These are phyloP conservation scores for Caenorhabditis macrosperma DNA, from an alignment of 2,888 invertebrate species.

Conservation along the genomic window DNA sequence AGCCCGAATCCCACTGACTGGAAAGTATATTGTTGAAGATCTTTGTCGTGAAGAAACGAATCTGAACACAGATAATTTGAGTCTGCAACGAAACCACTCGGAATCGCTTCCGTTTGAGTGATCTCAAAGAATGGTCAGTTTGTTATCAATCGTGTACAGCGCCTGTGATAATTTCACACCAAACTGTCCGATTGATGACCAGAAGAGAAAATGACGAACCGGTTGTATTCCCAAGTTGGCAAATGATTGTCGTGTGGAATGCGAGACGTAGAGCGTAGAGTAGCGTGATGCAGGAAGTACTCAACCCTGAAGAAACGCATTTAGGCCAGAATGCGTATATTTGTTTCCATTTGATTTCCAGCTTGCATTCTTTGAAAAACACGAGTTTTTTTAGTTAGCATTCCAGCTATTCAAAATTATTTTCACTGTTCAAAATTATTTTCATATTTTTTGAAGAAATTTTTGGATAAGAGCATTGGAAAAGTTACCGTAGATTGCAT, in stretches of 20 bases:
- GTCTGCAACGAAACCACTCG: constrained; percentile 4
- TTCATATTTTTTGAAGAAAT: no score
- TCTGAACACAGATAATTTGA: constrained; percentile 33
- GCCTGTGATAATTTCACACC: not conserved
- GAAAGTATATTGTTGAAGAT: constrained; percentile 51
- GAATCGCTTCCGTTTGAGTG: constrained; percentile 5
- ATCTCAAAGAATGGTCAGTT: constrained; percentile 37
- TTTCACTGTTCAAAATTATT: no score
- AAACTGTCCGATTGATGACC: constrained; percentile 44
- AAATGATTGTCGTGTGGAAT: constrained; percentile 64
- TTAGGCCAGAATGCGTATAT: no score
- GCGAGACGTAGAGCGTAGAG: constrained; percentile 64
- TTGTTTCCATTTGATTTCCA: no score
- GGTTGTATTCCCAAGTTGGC: constrained; percentile 58
- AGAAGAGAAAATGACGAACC: constrained; percentile 29
- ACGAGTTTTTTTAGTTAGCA: no score
- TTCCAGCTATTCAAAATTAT: no score
- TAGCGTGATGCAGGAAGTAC: constrained; percentile 57
- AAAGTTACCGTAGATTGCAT: constrained; percentile 43
- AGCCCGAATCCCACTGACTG: constrained; percentile 64
- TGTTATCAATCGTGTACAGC: constrained; percentile 11
- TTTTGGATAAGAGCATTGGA: not conserved
- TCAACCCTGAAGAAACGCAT: constrained; percentile 49
- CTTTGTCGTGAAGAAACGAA: constrained; percentile 53
- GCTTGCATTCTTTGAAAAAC: no score